Evolutionary conservation across 2,888 invertebrate species (phyloP), one percentile per base, ranked within the genome.

Genomic region (Orthonevra nobilis): DNA sequence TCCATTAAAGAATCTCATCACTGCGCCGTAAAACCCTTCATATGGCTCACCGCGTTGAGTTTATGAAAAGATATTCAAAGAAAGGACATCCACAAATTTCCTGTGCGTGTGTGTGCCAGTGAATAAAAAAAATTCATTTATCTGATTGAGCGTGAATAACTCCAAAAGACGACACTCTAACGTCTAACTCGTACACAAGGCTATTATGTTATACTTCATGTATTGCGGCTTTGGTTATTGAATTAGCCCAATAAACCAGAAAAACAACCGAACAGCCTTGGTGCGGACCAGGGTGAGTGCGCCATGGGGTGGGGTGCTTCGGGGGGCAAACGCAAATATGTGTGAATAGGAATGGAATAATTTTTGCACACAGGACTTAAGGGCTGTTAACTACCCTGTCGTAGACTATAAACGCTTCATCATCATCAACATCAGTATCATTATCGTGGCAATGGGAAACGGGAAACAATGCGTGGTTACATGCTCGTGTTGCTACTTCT

Each of bases 171-270:
- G 81, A 64, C 54, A 82, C 64, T 68, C 60, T 75, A 26, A 66
- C 58, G 61, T 68, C 60, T 75, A 26, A 66, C 58, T 48, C 63
- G 63, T 61, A 64, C 48, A 68, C 56, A 81, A 44, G 70, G 52
- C 70, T 81, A 70, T 70, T 81, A 64, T 69, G 75, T 74, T 66
- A 50, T 79, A 70, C 60, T 60, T 38, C 66, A 52, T 72, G 50
- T 64, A 46, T 68, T 64, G 83, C 83, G 83, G 83, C 85, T 84
- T 85, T 84, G 87, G 86, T 87, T 87, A 88, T 88, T 88, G 88
- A 88, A 88, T 88, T 88, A 88, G 88, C 87, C 86, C 88, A 88
- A 88, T 88, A 88, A 88, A 87, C 87, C 87, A 87, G 88, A 88
- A 88, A 88, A 88, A 87, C 86, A 88, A 87, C 85, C 84, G 84